These are phyloP conservation scores for Drosophila testacea DNA, from an alignment of 2,888 invertebrate species.

Conservation along the genomic window DNA sequence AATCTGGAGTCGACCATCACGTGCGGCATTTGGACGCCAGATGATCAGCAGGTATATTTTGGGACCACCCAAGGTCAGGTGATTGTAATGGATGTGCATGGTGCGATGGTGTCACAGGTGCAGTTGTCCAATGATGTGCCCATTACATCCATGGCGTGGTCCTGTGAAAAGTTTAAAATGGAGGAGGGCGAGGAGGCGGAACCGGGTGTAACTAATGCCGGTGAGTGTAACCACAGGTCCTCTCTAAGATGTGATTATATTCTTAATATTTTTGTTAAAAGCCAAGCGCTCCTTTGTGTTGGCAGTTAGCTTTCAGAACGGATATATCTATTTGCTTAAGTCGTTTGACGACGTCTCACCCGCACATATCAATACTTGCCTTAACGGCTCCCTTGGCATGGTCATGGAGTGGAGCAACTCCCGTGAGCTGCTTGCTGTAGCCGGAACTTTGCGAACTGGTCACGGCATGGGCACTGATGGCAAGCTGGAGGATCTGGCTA, in stretches of 20 bases:
- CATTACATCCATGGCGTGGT: conserved; percentile 97
- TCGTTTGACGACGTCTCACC: conserved; percentile 98
- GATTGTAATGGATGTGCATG: conserved; percentile 98
- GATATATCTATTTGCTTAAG: conserved; percentile 94
- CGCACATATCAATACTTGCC: conserved; percentile 91
- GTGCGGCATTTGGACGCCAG: conserved; percentile 99
- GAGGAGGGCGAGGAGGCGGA: conserved; percentile 94
- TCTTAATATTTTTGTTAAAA: conserved; percentile 41
- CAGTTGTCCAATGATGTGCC: conserved; percentile 94
- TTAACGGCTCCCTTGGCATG: conserved; percentile 90
- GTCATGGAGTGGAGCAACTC: conserved; percentile 99
- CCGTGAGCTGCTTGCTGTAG: conserved; percentile 95
- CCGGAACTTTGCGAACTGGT: conserved; percentile 88
- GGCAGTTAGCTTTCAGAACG: conserved; percentile 95
- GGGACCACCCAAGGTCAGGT: conserved; percentile 97
- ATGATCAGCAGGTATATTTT: conserved; percentile 98
- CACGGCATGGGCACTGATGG: conserved; percentile 57
- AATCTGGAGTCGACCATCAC: conserved; percentile 97
- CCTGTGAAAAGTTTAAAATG: conserved; percentile 99
- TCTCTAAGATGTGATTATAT: no score
- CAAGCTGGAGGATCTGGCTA: conserved; percentile 81
- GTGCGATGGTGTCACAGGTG: conserved; percentile 97
- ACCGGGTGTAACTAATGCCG: conserved; percentile 87
- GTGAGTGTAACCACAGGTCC: conserved; percentile 61
- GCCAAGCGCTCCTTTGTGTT: conserved; percentile 91